A percentile compares a stretch with the other conserved stretches of the same genome.
Evolutionary conservation across 2,113 vertebrate genomes (phyloP).

Genomic region (Rhabdornis inornatus): DNA sequence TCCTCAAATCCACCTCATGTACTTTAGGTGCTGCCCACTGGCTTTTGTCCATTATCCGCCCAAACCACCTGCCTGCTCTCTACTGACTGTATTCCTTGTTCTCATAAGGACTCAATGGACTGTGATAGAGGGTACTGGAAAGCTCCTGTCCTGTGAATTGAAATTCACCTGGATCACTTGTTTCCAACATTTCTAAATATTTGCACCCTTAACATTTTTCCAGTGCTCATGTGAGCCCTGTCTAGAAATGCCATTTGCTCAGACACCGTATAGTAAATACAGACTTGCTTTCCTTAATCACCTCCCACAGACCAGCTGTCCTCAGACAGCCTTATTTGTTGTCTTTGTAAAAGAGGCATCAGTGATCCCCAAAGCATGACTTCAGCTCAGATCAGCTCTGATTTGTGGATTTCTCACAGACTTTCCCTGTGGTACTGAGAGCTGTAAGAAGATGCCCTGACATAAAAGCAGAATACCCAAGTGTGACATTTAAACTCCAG

Average conservation of each 20-base stretch:
- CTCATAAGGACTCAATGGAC: not conserved
- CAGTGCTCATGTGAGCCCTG: not conserved
- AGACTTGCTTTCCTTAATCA: not conserved
- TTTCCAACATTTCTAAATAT: not conserved
- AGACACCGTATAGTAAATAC: not conserved
- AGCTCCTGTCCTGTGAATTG: not conserved
- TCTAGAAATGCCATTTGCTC: not conserved
- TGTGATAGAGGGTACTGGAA: not conserved
- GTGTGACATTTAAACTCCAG: not conserved
- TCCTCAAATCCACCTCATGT: not conserved
- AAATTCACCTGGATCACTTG: not conserved
- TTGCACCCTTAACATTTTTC: not conserved
- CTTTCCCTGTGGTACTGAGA: not conserved
- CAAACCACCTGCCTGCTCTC: not conserved
- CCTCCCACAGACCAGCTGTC: not conserved
- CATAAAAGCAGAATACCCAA: not conserved
- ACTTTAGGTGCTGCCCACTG: not conserved
- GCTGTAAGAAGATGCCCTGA: not conserved
- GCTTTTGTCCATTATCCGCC: not conserved
- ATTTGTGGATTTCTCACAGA: not conserved
- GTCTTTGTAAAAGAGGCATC: not conserved
- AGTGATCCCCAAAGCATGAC: not conserved
- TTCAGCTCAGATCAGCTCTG: not conserved
- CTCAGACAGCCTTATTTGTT: not conserved
- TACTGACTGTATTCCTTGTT: not conserved